Percentiles rank a stretch among this genome's conserved stretches.
Conservation (phyloP, 2,888 invertebrate genomes). For the Cerastoderma edule region DNA sequence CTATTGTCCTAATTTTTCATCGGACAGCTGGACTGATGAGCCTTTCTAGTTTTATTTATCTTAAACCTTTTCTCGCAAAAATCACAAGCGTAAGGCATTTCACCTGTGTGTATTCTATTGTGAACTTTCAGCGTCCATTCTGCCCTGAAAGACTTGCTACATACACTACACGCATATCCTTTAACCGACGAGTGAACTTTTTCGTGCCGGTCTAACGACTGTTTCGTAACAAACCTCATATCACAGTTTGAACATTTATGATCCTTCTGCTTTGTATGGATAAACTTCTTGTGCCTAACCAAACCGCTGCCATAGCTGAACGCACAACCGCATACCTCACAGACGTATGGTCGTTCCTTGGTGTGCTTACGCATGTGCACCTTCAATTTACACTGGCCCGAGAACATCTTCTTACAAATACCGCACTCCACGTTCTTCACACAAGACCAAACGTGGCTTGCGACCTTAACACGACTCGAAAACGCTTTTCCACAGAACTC, state of each 20-base stretch:
- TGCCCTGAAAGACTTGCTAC: background rate
- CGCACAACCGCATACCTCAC: background rate
- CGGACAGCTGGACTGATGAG: conserved; percentile 5
- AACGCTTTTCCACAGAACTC: background rate
- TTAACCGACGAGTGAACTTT: background rate
- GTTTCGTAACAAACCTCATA: background rate
- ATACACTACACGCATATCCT: background rate
- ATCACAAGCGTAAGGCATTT: conserved; percentile 2
- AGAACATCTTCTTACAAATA: conserved; percentile 1
- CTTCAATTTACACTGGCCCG: background rate
- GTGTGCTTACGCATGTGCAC: conserved; percentile 8
- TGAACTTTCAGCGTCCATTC: conserved; percentile 6
- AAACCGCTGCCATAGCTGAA: background rate
- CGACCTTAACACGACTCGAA: background rate
- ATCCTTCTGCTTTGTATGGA: conserved; percentile 4
- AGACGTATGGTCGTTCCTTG: background rate
- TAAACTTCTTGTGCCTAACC: conserved; percentile 3
- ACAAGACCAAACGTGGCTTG: background rate
- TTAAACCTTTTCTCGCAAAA: conserved; percentile 5
- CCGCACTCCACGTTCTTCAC: conserved; percentile 2
- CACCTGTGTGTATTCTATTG: conserved; percentile 2
- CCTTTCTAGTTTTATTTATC: background rate
- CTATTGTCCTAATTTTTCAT: background rate
- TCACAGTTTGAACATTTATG: conserved; percentile 5
- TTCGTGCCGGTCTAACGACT: conserved; percentile 4